Conservation (phyloP, 2,797 vertebrate genomes). For the Pipistrellus nathusii region DNA sequence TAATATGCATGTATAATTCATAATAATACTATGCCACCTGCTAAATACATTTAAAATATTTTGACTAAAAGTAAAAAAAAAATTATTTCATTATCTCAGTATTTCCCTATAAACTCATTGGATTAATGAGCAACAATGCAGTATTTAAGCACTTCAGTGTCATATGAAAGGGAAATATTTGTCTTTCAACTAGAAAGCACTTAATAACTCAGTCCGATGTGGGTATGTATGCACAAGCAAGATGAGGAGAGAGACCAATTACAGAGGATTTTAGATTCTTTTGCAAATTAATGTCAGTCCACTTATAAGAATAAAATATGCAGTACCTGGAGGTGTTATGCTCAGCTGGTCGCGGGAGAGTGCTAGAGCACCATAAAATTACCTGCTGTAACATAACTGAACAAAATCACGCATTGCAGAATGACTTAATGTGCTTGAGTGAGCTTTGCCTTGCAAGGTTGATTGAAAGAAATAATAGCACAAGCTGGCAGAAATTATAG, state of each 20-base stretch:
- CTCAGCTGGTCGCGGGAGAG: slow-evolving; percentile 66
- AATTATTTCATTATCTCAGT: slow-evolving; percentile 6
- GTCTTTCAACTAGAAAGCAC: slow-evolving; percentile 12
- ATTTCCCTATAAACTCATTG: not conserved
- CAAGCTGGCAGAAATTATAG: slow-evolving; percentile 63
- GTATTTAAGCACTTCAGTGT: not conserved
- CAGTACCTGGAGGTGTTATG: not conserved
- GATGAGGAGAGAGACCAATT: not conserved
- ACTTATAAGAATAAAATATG: not conserved
- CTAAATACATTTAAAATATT: slow-evolving; percentile 41
- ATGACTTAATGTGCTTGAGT: not conserved
- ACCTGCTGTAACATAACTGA: slow-evolving; percentile 17
- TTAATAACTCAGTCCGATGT: not conserved
- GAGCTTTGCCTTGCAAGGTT: slow-evolving; percentile 14
- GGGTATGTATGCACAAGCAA: not conserved
- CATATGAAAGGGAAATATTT: slow-evolving; percentile 41
- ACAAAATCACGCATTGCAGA: not conserved
- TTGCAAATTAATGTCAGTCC: slow-evolving; percentile 45
- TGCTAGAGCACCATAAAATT: slow-evolving; percentile 59
- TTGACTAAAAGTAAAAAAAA: slow-evolving; percentile 13
- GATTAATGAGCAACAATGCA: not conserved
- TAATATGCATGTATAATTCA: not conserved
- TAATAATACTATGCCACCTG: not conserved
- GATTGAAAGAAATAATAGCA: slow-evolving; percentile 63
- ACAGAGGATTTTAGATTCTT: not conserved